Conservation (phyloP, 2,797 vertebrate species). For the Tenualosa thibaudeaui region DNA sequence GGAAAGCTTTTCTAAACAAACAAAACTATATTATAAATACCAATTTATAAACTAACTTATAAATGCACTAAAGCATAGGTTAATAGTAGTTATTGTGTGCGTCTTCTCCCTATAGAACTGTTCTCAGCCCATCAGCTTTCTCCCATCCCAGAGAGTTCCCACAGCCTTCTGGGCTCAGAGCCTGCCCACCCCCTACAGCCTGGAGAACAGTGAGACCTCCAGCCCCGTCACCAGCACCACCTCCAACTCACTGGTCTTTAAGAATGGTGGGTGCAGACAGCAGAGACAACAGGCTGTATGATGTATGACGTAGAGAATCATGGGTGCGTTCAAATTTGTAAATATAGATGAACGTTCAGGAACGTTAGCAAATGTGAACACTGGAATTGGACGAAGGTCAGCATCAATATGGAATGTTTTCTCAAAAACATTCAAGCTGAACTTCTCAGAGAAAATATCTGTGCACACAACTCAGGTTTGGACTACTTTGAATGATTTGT, state of each 20-base stretch:
- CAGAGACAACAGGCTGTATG: too few relatives aligned
- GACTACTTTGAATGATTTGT: neutral
- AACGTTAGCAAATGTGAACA: too few relatives aligned
- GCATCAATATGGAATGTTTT: too few relatives aligned
- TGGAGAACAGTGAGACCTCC: constrained; percentile 70
- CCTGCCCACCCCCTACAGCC: constrained; percentile 66
- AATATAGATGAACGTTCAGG: too few relatives aligned
- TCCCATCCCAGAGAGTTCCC: constrained; percentile 75
- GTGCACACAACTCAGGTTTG: too few relatives aligned
- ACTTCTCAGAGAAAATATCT: too few relatives aligned
- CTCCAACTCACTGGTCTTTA: constrained; percentile 71
- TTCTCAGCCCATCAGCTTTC: constrained; percentile 79
- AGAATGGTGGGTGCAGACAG: constrained; percentile 71
- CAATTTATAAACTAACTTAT: too few relatives aligned
- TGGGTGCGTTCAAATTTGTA: too few relatives aligned
- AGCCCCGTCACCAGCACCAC: constrained; percentile 58
- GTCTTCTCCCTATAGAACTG: constrained; percentile 75
- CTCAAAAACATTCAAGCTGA: too few relatives aligned
- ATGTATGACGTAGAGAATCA: too few relatives aligned
- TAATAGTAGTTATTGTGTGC: neutral
- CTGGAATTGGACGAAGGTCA: too few relatives aligned
- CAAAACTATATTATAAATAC: too few relatives aligned
- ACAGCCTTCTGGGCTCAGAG: constrained; percentile 71
- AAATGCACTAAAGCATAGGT: neutral
- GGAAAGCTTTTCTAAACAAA: neutral